Base-by-base conservation (phyloP, 1,140 invertebrate genomes). In the Octopus bimaculoides region DNA sequence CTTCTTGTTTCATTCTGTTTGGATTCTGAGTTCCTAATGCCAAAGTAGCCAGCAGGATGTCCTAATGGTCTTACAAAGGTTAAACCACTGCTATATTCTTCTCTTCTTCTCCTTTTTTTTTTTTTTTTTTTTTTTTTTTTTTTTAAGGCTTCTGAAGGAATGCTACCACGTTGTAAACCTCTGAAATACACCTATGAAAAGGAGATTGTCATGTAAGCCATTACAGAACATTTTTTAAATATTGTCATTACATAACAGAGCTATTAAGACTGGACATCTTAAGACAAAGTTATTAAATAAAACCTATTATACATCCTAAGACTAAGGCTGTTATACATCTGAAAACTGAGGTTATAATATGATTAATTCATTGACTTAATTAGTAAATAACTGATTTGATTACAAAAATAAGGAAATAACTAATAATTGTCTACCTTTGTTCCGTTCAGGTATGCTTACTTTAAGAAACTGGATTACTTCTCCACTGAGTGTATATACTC, bases 101-200 rank as follows among this genome's bases (percentile, higher is more conserved):
- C 10, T 20, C 10, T 4, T 74, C 74, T 75, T 41, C 5, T 5
- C 74, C 12, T 5, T 53, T 52, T 52, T 12, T 5, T 75, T 5
- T 14, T 41, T 53, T 71, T 75, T 54, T 66, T 55, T 26, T 52
- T 79, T 75, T 75, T 71, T 78, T 81, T 76, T 55, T 84, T 85
- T 84, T 92, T 92, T 81, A 90, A 97, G 92, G 93, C 95, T 55
- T 92, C 93, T 83, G 95, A 96, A 88, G 96, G 95, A 80, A 92
- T 94, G 20, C 95, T 99, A 83, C 96, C 96, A 5, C 91, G 97
- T 84, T 97, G 96, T 78, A 99, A 99, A 90, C 98, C 98, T 7
- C 93, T 99, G 52, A 99, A 99, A 89, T 99, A 99, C 87, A 95
- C 97, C 5, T 99, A 99, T 90, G 98, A 99, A 90, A 99, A 99